Base-by-base conservation (phyloP, 2,797 vertebrate species). In the Kryptopterus vitreolus region DNA sequence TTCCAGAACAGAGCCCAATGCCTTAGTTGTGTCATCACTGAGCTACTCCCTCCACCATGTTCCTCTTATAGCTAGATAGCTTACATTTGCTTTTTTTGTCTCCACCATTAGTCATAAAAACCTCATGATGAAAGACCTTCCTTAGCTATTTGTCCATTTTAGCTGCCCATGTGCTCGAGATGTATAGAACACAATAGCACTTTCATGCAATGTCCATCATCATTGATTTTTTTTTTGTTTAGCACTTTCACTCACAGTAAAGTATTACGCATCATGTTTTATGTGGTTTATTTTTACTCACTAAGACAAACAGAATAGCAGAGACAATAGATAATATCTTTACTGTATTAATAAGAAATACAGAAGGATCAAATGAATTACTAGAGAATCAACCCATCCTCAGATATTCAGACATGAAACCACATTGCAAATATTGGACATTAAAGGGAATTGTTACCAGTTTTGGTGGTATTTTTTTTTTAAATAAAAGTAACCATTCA, bases 211-310 rank as follows among this genome's bases (percentile, higher is more conserved):
- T 53, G 76, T 89, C 82, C 65, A 5, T 71, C 55, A 31, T 38
- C 31, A 71, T 52, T 65, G 58, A 71, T 35, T 61, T 31, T n/a
- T n/a, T n/a, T n/a, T n/a, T n/a, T n/a, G n/a, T n/a, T 69, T 57
- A 50, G 77, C 74, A 83, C 70, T 85, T 76, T 79, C n/a, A 35
- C 80, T 81, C 52, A 57, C 62, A 53, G 35, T 72, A 77, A 63
- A 83, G 75, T 80, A 72, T 22, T 26, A 53, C 62, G 18, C 8
- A 24, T 61, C 62, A 70, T 78, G 82, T 55, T 78, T 53, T 58
- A 81, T 89, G 69, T 71, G 86, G 85, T 89, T 80, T 80, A 73
- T 76, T 16, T 15, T n/a, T 24, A 7, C 55, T 74, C 24, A 3
- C 66, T 24, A 46, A 81, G 68, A 59, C 9, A 43, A 78, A 82